Base-by-base conservation (phyloP, 2,888 invertebrate genomes). In the Harmothoe impar region DNA sequence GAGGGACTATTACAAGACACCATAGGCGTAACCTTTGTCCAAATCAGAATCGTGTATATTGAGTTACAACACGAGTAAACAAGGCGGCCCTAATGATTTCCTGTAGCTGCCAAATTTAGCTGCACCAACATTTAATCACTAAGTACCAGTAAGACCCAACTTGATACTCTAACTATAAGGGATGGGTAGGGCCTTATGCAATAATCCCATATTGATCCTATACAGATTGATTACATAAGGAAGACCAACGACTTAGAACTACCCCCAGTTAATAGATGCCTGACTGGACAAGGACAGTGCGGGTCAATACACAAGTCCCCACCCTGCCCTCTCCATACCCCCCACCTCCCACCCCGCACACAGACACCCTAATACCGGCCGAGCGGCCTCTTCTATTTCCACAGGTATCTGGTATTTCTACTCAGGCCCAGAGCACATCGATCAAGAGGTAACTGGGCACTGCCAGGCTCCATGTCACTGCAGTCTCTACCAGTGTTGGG, bases 241-340 rank as follows among this genome's bases (percentile, higher is more conserved):
- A 29, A 72, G 72, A 29, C 17, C 72, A 29, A 29, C 29, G n/a
- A 72, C 25, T 72, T n/a, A 72, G n/a, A 72, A 25, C 72, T 72
- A 25, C 72, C 15, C n/a, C 15, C 29, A 72, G 29, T 12, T 29
- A 7, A 25, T 7, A 15, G 72, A 3, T 25, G 25, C 29, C 72
- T 62, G 25, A 29, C 0, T 25, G 25, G 25, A 72, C 72, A 72
- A 29, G 25, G 72, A 29, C 29, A 25, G 29, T 72, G 1, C 17
- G 72, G 72, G 72, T 72, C 72, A 72, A 72, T 31, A 77, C 77
- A 77, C 25, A 25, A 17, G 77, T 17, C 31, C 77, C 62, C 62
- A 17, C 62, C 62, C n/a, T 62, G n/a, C 62, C 25, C 62, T 25
- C 62, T 62, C 25, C 20, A 62, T 25, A 15, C 62, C 62, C 62